Conservation (phyloP, 2,888 invertebrate genomes). For the Mythimna albipuncta region DNA sequence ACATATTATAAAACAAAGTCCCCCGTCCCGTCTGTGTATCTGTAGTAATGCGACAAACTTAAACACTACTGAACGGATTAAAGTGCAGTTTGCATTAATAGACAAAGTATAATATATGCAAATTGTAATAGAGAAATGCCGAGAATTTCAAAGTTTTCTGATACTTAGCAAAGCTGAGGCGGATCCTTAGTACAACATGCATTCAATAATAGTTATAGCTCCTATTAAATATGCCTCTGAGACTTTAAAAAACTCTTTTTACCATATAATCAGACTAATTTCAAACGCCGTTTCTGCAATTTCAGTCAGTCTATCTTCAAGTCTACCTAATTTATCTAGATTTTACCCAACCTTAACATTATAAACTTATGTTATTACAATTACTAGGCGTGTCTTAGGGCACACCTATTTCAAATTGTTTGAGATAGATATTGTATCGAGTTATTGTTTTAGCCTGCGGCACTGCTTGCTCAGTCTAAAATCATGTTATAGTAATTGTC, state of each 20-base stretch:
- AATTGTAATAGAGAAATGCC: too few relatives aligned
- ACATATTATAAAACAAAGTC: too few relatives aligned
- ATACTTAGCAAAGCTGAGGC: too few relatives aligned
- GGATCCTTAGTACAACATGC: too few relatives aligned
- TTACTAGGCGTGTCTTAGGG: constrained; percentile 48
- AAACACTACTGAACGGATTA: too few relatives aligned
- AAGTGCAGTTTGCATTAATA: too few relatives aligned
- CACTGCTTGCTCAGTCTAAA: constrained; percentile 45
- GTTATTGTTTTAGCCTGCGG: constrained; percentile 44
- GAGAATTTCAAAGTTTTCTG: too few relatives aligned
- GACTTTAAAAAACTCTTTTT: not conserved
- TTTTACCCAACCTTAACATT: constrained; percentile 32
- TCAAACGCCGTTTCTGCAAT: constrained; percentile 1
- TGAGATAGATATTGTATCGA: constrained; percentile 35
- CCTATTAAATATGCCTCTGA: not conserved
- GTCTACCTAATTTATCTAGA: constrained; percentile 9
- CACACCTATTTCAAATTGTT: constrained; percentile 52
- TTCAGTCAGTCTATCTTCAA: constrained; percentile 1
- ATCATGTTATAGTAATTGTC: constrained; percentile 45
- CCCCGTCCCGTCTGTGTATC: too few relatives aligned
- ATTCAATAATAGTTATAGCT: too few relatives aligned
- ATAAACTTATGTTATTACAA: constrained; percentile 30
- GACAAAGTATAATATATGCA: too few relatives aligned
- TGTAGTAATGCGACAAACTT: too few relatives aligned
- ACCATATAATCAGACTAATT: not conserved